phyloP scores from a whole-genome alignment of 2,113 vertebrate genomes.

The Chaetodon trifascialis region DNA sequence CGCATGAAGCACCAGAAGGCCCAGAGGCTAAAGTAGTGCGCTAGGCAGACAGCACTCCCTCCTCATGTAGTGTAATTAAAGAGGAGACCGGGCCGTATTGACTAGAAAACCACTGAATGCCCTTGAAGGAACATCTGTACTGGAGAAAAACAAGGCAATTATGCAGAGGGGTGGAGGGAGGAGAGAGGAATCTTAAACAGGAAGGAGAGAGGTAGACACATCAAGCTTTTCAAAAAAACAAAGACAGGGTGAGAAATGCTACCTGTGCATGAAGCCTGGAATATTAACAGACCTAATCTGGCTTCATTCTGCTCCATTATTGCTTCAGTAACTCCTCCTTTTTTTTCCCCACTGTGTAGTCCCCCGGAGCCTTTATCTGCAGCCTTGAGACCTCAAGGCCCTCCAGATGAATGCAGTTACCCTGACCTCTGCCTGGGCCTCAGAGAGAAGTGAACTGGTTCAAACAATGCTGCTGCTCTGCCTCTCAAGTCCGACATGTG shows the following conservation, averaged over 20 bases:
- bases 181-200: conserved; percentile 71
- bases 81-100: conserved; percentile 82
- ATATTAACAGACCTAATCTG: conserved; percentile 33
- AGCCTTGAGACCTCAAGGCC: conserved; percentile 73
- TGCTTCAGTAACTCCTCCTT: conserved; percentile 44
- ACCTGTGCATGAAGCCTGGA: conserved; percentile 39
- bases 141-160: conserved; percentile 88
- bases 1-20: conserved; percentile 54
- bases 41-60: conserved; percentile 75
- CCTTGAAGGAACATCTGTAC: conserved; percentile 87
- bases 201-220: conserved; percentile 56
- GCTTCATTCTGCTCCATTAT: conserved; percentile 44
- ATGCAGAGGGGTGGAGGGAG: conserved; percentile 72
- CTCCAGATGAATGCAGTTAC: conserved; percentile 72
- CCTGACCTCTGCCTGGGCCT: conserved; percentile 68
- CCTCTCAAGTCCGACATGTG: conserved; percentile 45
- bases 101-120: conserved; percentile 84
- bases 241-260: conserved; percentile 35
- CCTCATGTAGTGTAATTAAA: conserved; percentile 85
- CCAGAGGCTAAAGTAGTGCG: conserved; percentile 68
- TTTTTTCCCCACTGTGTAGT: conserved; percentile 21
- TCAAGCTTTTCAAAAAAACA: conserved; percentile 49
- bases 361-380: conserved; percentile 70
- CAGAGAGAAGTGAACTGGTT: conserved; percentile 53
- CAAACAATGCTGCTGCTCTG: conserved; percentile 61